phyloP scores from a whole-genome alignment of 2,113 vertebrate genomes.

The Alaudala cheleensis region DNA sequence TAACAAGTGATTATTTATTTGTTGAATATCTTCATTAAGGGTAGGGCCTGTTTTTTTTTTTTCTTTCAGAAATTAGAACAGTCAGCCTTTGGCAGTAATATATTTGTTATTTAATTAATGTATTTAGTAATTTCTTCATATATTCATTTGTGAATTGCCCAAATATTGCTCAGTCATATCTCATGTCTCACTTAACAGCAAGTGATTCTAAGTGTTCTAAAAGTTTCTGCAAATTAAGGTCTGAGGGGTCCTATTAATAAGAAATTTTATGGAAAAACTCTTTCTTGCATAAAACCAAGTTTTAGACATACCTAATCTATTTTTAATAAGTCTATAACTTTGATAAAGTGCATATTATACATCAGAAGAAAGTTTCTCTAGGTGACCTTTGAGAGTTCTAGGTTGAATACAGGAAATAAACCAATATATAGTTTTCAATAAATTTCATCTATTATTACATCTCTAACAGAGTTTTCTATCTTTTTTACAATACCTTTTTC shows the following conservation, averaged over 20 bases:
- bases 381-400: neutral
- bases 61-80: neutral
- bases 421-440: neutral
- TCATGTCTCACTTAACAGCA: neutral
- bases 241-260: neutral
- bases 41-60: neutral
- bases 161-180: neutral
- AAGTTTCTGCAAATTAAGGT: neutral
- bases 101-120: neutral
- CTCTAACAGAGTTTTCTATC: neutral
- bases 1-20: neutral
- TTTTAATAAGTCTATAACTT: neutral
- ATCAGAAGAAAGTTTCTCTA: neutral
- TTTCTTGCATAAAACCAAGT: neutral
- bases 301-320: neutral
- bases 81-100: neutral
- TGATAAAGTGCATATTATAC: neutral
- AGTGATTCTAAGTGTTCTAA: neutral
- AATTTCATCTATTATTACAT: neutral
- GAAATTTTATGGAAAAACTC: neutral
- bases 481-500: neutral
- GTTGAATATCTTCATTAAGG: neutral
- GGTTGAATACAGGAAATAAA: neutral
- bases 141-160: neutral
- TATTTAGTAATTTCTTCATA: neutral